Evolutionary conservation across 2,113 vertebrate genomes (phyloP), one percentile per base, ranked within the genome.

Genomic region (Lepisosteus osseus): DNA sequence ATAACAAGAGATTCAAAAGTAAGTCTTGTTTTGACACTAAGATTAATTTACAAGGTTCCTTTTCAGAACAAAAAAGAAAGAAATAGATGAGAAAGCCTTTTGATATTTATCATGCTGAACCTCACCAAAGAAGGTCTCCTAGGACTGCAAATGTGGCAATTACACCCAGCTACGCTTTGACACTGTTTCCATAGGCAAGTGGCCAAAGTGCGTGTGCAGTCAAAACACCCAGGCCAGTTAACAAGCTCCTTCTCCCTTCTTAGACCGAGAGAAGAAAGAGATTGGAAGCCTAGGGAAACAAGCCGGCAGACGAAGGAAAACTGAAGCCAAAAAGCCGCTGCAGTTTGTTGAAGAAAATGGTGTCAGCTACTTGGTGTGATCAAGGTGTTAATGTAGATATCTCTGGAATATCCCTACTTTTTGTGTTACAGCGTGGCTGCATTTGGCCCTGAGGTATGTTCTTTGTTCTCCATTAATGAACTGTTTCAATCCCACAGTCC

Each of bases 181-280:
- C 95, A 94, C 88, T 93, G 94, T 96, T 95, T 94, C 95, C 94
- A 95, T 93, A 96, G 95, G 95, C 95, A 97, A 96, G 94, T 96
- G 94, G 94, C 94, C 95, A 94, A 93, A 94, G 94, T 93, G 88
- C 94, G 93, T 94, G 93, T 91, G 71, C 92, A 96, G 95, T 97
- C 94, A 94, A 94, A 95, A 94, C 95, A 95, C 94, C 95, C 92
- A 93, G 93, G 93, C 91, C 93, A 91, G 94, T 94, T 98, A 99
- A 99, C 95, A 97, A 98, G 96, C 95, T 96, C 88, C 92, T 95
- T 95, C 94, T 93, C 92, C 90, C 90, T 92, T 92, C 79, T 84
- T 83, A 91, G 93, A 93, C 87, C 87, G 43, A 74, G 85, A 92
- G 92, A 95, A 94, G 92, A 96, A 95, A 95, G 89, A 75, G 84